Evolutionary conservation across 2,113 vertebrate species (phyloP).

Genomic region (Cervus canadensis): DNA sequence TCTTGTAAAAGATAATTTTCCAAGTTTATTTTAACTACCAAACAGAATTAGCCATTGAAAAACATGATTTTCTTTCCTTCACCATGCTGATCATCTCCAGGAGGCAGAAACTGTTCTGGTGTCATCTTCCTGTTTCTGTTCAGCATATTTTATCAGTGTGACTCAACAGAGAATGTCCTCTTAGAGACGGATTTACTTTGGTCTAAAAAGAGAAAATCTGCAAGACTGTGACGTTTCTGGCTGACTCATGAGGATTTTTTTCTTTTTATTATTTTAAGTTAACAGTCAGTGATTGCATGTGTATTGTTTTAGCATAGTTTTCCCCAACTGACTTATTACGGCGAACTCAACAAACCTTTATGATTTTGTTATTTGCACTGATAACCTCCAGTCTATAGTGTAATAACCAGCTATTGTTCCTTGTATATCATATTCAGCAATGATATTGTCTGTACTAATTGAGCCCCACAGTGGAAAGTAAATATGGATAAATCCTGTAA

Average conservation of each 20-base stretch:
- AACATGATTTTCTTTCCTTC: neutral
- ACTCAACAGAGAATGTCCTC: slow-evolving; percentile 49
- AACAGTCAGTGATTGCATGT: neutral
- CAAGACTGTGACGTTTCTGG: slow-evolving; percentile 37
- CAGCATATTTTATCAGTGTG: slow-evolving; percentile 27
- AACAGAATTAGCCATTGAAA: neutral
- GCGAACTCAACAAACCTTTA: neutral
- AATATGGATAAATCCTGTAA: neutral
- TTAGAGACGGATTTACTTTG: slow-evolving; percentile 47
- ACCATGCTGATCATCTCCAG: neutral
- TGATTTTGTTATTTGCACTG: neutral
- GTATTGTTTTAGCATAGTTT: neutral
- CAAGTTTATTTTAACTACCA: slow-evolving; percentile 22
- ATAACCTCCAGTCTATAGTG: neutral
- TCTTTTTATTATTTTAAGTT: neutral
- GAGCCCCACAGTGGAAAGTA: neutral
- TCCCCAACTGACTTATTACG: neutral
- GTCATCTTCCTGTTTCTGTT: neutral
- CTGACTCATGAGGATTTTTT: neutral
- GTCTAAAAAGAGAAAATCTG: slow-evolving; percentile 69
- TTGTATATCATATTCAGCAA: neutral
- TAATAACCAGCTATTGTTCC: neutral
- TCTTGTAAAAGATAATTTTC: neutral
- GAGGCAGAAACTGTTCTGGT: neutral
- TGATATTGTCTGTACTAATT: neutral